Evolutionary conservation across 2,113 vertebrate genomes (phyloP).

Genomic region (Alectura lathami): DNA sequence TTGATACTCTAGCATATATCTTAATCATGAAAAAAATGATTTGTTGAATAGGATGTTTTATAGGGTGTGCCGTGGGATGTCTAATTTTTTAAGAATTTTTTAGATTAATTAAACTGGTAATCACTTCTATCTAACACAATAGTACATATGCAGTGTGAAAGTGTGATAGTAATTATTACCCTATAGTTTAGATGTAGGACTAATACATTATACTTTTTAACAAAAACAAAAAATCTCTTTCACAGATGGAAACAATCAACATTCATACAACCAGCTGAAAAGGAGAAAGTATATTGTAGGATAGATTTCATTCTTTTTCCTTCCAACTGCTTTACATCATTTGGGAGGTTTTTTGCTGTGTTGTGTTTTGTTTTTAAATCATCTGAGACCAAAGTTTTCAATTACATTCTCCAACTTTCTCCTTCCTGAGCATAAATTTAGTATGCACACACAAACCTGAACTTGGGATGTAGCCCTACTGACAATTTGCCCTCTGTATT

Average conservation of each 20-base stretch:
- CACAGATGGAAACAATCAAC: background rate
- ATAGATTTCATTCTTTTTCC: background rate
- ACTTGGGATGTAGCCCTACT: background rate
- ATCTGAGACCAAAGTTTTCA: background rate
- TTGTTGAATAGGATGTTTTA: background rate
- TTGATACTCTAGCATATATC: background rate
- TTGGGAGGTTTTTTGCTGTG: background rate
- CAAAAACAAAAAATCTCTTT: background rate
- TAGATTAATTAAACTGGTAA: background rate
- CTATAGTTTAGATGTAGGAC: background rate
- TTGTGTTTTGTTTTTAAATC: background rate
- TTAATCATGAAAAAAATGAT: background rate
- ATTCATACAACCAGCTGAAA: background rate
- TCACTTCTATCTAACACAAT: background rate
- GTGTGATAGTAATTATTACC: background rate
- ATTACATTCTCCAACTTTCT: background rate
- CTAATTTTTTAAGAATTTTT: background rate
- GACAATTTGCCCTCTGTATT: conserved; percentile 46
- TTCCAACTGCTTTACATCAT: background rate
- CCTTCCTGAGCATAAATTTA: background rate
- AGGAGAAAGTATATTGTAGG: background rate
- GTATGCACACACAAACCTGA: background rate
- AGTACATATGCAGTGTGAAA: background rate
- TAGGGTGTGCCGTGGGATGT: background rate
- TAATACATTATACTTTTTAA: background rate